Evolutionary conservation across 1,140 invertebrate genomes (phyloP).

Genomic region (Thaumetopoea pityocampa): DNA sequence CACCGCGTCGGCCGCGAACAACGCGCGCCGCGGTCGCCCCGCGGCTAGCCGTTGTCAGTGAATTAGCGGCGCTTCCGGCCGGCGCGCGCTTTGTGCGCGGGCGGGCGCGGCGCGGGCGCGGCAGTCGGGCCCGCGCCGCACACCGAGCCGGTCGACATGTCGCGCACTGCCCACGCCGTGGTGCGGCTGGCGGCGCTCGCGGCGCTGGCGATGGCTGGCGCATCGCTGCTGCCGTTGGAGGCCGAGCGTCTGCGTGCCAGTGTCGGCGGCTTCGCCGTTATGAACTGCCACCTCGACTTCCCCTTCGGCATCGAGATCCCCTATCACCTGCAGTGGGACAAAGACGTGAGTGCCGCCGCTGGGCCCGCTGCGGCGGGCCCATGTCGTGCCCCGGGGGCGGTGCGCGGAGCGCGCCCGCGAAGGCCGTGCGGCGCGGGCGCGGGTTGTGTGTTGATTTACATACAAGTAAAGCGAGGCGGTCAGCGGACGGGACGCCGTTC

Average conservation of each 20-base stretch:
- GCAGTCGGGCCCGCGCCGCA: conserved; percentile 1
- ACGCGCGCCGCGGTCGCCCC: too few species aligned
- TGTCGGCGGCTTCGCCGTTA: conserved; percentile 90
- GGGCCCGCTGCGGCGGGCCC: too few species aligned
- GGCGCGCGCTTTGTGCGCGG: conserved; percentile 22
- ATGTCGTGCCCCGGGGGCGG: too few species aligned
- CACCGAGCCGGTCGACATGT: not conserved
- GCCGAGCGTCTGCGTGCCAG: conserved; percentile 83
- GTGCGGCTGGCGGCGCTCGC: conserved; percentile 8
- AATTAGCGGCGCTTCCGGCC: conserved; percentile 34
- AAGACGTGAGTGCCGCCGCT: conserved; percentile 84
- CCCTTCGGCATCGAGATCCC: conserved; percentile 91
- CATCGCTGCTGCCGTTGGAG: conserved; percentile 40
- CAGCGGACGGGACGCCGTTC: too few species aligned
- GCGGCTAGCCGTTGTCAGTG: not conserved
- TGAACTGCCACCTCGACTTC: conserved; percentile 94
- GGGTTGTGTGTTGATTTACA: too few species aligned
- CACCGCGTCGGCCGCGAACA: not conserved
- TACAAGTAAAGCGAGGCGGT: too few species aligned
- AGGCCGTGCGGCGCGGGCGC: too few species aligned
- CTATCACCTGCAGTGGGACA: conserved; percentile 93
- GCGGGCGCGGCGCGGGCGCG: conserved; percentile 10
- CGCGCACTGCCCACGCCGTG: not conserved
- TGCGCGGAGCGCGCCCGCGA: too few species aligned
- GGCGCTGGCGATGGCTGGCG: conserved; percentile 16